phyloP scores from a whole-genome alignment of 1,140 invertebrate genomes.

The Caerostris darwini region DNA sequence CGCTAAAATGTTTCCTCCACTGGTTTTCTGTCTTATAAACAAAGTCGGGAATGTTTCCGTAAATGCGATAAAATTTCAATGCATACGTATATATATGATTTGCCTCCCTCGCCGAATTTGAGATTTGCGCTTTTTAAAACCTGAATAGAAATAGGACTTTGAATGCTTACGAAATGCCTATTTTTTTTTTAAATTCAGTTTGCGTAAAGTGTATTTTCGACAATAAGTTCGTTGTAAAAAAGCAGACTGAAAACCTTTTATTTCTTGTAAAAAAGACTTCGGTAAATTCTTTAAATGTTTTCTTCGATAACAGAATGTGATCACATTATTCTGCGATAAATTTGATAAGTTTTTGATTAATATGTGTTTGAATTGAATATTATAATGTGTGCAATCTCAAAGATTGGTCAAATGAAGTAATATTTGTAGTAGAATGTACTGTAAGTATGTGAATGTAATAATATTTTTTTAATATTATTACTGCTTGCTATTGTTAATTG shows the following conservation, averaged over 20 bases:
- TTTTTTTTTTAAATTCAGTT: slow-evolving; percentile 27
- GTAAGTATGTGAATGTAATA: too few relatives aligned
- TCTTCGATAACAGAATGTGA: background rate
- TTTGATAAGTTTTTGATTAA: too few relatives aligned
- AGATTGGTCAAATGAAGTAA: too few relatives aligned
- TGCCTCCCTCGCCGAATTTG: slow-evolving; percentile 2
- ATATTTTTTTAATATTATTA: too few relatives aligned
- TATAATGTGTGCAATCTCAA: too few relatives aligned
- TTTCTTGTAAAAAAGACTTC: background rate
- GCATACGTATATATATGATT: slow-evolving; percentile 65
- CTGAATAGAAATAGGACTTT: slow-evolving; percentile 5
- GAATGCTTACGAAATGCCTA: slow-evolving; percentile 18
- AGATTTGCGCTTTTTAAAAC: slow-evolving; percentile 59
- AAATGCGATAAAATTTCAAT: slow-evolving; percentile 73
- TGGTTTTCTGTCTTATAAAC: slow-evolving; percentile 48
- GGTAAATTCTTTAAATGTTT: background rate
- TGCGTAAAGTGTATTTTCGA: background rate
- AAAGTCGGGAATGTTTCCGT: slow-evolving; percentile 39
- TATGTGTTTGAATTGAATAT: too few relatives aligned
- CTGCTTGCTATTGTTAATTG: too few relatives aligned
- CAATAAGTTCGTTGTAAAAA: background rate
- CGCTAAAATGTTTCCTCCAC: slow-evolving; percentile 41
- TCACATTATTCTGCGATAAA: too few relatives aligned
- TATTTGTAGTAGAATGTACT: too few relatives aligned
- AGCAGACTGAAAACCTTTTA: background rate